A percentile compares a stretch with the other conserved stretches of the same genome.
Evolutionary conservation across 2,113 vertebrate species (phyloP).

Genomic region (rat (Rattus norvegicus)): DNA sequence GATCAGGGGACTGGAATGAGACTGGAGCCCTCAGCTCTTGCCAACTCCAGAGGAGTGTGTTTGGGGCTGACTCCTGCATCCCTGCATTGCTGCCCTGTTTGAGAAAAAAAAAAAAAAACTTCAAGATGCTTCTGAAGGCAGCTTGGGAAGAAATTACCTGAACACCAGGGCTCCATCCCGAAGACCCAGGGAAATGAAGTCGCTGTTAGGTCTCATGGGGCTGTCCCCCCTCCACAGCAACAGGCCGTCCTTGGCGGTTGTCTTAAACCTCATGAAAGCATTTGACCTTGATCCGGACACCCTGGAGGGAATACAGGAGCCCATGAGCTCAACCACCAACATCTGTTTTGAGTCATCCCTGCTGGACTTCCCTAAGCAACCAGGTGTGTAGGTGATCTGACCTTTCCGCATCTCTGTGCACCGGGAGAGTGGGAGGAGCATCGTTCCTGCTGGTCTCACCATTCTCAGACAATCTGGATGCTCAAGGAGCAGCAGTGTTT

Average conservation of each 20-base stretch:
- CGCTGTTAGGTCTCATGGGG: constrained; percentile 92
- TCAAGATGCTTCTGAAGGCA: background rate
- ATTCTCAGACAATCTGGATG: too few relatives aligned
- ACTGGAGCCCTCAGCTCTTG: background rate
- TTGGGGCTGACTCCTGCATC: background rate
- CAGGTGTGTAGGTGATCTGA: background rate
- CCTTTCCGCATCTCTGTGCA: background rate
- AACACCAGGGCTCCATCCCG: constrained; percentile 93
- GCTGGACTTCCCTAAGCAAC: background rate
- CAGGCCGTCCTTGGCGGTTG: constrained; percentile 93
- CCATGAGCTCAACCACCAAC: background rate
- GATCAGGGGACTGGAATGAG: background rate
- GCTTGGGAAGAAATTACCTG: constrained; percentile 87
- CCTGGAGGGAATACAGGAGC: constrained; percentile 81
- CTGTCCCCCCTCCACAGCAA: constrained; percentile 96
- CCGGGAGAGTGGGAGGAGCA: background rate
- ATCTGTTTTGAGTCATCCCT: background rate
- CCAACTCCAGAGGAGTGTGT: background rate
- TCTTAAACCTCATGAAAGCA: constrained; percentile 96
- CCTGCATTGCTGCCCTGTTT: background rate
- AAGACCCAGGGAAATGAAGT: constrained; percentile 96
- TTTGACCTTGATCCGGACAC: constrained; percentile 94
- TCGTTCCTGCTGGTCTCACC: too few relatives aligned
- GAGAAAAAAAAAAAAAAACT: background rate
- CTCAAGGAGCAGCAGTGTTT: background rate